Base-by-base conservation (phyloP, 2,113 vertebrate species). In the Hystrix brachyura region DNA sequence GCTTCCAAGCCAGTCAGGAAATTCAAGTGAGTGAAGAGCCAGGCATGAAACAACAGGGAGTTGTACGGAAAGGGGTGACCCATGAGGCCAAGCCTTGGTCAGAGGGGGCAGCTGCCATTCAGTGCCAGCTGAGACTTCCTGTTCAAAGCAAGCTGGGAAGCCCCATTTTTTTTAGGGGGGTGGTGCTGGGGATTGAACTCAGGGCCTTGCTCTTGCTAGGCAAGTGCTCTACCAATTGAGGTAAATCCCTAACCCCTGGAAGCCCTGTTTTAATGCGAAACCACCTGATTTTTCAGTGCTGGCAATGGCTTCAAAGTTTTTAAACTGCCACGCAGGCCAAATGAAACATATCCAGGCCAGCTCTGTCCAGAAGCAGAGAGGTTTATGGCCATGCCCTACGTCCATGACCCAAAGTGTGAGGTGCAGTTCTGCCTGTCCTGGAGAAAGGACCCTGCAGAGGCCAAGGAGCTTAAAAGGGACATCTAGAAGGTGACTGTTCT, bases 191-290 rank as follows among this genome's bases (percentile, higher is more conserved):
- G 38, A 38, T 38, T 38, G 38, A 38, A 38, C 38, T 38, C 38
- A 38, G 38, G 38, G 38, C 38, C 38, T 38, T 38, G 38, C 38
- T 38, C 38, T 38, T 38, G 38, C 38, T 38, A 38, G 38, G 38
- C 38, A 38, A 38, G 38, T 38, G 38, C 38, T 38, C 38, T 38
- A 38, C 38, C 38, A 38, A 38, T 38, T 38, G 38, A 38, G 38
- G 38, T 38, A 38, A 38, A 38, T 38, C 38, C 38, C 38, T 38
- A 38, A 38, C 38, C 38, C 38, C 38, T 38, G 95, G 83, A 96
- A 97, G 83, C 69, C 94, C 93, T 65, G 1, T 72, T 92, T 72
- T 80, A 67, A 91, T 29, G 32, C 11, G 53, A 96, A 97, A 93
- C 23, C 69, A 84, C 76, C 43, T 12, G 23, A 85, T 43, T 72